Evolutionary conservation across 2,888 invertebrate species (phyloP).

Genomic region (Drosophila atroscutellata): DNA sequence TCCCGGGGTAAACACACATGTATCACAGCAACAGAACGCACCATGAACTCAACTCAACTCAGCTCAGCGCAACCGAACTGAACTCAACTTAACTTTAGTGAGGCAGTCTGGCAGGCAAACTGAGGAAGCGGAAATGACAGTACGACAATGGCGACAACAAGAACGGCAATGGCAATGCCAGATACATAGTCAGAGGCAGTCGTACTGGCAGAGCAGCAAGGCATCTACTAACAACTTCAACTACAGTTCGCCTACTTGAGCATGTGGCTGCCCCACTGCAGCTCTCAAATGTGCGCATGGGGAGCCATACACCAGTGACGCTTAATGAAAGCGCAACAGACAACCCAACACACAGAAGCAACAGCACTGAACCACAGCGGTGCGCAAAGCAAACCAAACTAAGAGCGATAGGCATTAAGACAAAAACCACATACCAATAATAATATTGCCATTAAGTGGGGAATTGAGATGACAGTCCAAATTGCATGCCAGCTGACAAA

Average conservation of each 20-base stretch:
- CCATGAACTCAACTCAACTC: constrained; percentile 64
- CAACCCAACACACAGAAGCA: constrained; percentile 23
- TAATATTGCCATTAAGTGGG: constrained; percentile 72
- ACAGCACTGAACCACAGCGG: constrained; percentile 51
- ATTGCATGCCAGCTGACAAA: constrained; percentile 5
- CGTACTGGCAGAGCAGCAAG: background rate
- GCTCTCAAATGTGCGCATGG: constrained; percentile 62
- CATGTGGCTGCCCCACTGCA: constrained; percentile 25
- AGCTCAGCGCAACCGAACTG: constrained; percentile 33
- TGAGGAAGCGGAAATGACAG: constrained; percentile 77
- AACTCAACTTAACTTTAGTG: constrained; percentile 51
- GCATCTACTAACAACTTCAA: constrained; percentile 42
- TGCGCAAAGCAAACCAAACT: constrained; percentile 37
- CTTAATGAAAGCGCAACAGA: constrained; percentile 80
- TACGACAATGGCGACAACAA: constrained; percentile 71
- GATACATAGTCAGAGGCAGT: constrained; percentile 27
- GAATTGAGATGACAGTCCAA: constrained; percentile 63
- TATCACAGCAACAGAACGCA: constrained; percentile 54
- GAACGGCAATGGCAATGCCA: constrained; percentile 73
- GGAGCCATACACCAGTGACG: constrained; percentile 76
- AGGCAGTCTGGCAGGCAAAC: constrained; percentile 44
- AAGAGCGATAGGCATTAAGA: constrained; percentile 23
- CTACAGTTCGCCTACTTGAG: constrained; percentile 63
- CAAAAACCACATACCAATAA: constrained; percentile 57
- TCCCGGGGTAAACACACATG: constrained; percentile 76